Percentiles rank a stretch among this genome's conserved stretches.
phyloP scores from a whole-genome alignment of 2,113 vertebrate species.

The Bos indicus region DNA sequence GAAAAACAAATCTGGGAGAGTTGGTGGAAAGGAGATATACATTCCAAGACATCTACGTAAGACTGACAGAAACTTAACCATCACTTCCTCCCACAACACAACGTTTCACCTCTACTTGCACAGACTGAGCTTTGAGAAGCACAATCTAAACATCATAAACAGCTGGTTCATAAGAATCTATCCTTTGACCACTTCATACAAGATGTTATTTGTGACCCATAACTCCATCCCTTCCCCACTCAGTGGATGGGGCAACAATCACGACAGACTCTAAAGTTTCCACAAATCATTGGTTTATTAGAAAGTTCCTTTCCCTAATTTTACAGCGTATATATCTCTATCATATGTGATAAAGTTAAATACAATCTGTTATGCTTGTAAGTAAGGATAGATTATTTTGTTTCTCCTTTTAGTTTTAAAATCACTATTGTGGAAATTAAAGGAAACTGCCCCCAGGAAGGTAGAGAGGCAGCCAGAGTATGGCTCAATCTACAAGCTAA shows the following conservation, averaged over 20 bases:
- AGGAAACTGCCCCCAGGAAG: slow-evolving; percentile 44
- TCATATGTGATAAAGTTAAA: slow-evolving; percentile 84
- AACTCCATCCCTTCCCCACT: neutral
- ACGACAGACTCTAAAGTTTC: slow-evolving; percentile 62
- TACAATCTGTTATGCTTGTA: slow-evolving; percentile 79
- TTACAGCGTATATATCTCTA: slow-evolving; percentile 82
- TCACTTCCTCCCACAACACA: neutral
- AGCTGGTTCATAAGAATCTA: neutral
- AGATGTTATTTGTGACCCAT: neutral
- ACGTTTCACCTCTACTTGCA: neutral
- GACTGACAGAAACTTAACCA: neutral
- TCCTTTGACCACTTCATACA: neutral
- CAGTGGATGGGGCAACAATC: slow-evolving; percentile 34
- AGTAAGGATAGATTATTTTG: slow-evolving; percentile 73
- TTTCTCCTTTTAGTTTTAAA: slow-evolving; percentile 54
- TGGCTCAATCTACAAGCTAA: slow-evolving; percentile 67
- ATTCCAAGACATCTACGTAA: neutral
- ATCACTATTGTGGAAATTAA: slow-evolving; percentile 73
- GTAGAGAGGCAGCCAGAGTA: slow-evolving; percentile 45
- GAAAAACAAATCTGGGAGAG: neutral
- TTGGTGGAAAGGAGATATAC: neutral
- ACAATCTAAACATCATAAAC: neutral
- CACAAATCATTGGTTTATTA: slow-evolving; percentile 84
- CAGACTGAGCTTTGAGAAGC: neutral
- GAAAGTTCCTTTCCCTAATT: slow-evolving; percentile 79